These are phyloP conservation scores for Cephus runcator DNA, from an alignment of 2,888 invertebrate species.

Conservation along the genomic window DNA sequence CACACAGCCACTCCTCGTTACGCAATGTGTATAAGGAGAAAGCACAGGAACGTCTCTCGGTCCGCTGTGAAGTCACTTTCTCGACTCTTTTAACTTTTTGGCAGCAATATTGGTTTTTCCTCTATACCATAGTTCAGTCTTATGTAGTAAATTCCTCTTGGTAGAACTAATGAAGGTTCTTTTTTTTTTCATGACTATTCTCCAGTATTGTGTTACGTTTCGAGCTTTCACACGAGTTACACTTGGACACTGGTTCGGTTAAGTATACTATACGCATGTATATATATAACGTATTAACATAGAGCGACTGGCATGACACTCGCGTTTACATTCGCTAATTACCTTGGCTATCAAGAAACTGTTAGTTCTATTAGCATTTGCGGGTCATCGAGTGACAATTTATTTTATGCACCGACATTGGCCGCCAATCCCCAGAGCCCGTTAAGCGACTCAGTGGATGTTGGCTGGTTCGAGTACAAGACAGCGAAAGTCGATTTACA, in stretches of 20 bases:
- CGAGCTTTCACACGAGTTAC: background rate
- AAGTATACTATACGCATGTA: background rate
- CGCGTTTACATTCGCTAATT: background rate
- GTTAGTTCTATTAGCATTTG: background rate
- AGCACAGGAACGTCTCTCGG: conserved; percentile 3
- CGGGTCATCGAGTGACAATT: background rate
- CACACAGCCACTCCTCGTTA: conserved; percentile 7
- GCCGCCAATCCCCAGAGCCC: background rate
- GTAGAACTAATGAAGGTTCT: background rate
- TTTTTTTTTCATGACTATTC: background rate
- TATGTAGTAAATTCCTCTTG: background rate
- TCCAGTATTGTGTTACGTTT: background rate
- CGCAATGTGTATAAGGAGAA: conserved; percentile 5
- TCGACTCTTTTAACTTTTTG: conserved; percentile 1
- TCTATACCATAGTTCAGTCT: background rate
- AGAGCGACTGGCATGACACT: background rate
- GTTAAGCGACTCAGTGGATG: background rate
- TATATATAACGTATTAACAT: background rate
- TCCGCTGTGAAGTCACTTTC: background rate
- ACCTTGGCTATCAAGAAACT: background rate
- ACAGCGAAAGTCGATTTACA: background rate
- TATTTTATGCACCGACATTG: background rate
- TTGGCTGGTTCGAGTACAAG: background rate
- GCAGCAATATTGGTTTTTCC: background rate
- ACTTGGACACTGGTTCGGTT: background rate